Evolutionary conservation across 2,113 vertebrate species (phyloP), one percentile per base, ranked within the genome.

Genomic region (Raja brachyura): DNA sequence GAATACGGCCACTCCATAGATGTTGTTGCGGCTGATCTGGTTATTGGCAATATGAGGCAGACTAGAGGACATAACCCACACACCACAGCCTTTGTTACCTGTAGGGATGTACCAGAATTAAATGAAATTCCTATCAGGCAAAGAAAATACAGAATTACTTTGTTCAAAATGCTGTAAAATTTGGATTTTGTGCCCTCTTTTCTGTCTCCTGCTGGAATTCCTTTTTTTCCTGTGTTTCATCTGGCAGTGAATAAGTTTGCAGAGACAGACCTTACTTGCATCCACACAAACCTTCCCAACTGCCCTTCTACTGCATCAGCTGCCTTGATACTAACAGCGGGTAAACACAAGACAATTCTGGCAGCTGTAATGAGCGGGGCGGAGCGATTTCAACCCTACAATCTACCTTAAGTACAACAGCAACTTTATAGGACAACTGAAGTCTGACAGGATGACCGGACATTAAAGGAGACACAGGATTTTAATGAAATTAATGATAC

Each of bases 11-110:
- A 98, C 95, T 22, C 98, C 97, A 0, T 98, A 98, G 94, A 98
- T 96, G 93, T 97, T 97, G 94, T 98, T 98, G 94, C 98, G 97
- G 94, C 97, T 97, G 93, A 98, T 97, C 85, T 96, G 96, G 95
- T 97, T 98, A 93, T 96, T 96, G 66, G 97, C 94, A 86, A 99
- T 96, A 77, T 98, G 97, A 0, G 97, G 97, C 77, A 98, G 97
- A 95, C 98, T 98, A 93, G 98, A 98, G 0, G 98, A 97, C 97
- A 97, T 98, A 76, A 98, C 96, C 98, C 97, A 98, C 93, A 99
- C 97, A 0, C 98, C 97, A 28, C 98, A 99, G 94, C 98, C 97
- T 94, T 97, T 97, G 95, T 97, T 98, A 93, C 97, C 98, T 99
- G 93, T 5, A 61, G 18, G 39, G 66, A 93, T 93, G 86, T 25